Conservation (phyloP, 2,113 vertebrate genomes). For the Gracilinanus agilis region DNA sequence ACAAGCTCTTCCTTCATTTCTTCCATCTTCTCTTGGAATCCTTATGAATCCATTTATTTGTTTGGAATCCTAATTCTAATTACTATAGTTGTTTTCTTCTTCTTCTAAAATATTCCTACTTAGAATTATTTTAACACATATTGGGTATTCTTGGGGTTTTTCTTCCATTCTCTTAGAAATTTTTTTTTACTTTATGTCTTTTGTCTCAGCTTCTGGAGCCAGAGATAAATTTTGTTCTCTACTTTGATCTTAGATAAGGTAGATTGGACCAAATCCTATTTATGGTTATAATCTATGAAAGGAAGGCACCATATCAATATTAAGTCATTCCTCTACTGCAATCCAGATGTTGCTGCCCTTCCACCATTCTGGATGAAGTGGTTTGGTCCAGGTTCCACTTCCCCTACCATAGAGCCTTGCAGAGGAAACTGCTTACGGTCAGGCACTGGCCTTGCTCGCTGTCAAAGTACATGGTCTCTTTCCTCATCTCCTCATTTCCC, state of each 20-base stretch:
- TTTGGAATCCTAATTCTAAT: neutral
- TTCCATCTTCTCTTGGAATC: neutral
- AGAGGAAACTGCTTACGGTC: neutral
- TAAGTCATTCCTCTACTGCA: neutral
- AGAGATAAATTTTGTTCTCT: neutral
- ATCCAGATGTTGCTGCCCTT: neutral
- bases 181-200: neutral
- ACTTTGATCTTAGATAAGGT: neutral
- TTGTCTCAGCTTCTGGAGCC: neutral
- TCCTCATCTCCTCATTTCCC: neutral
- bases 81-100: neutral
- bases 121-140: neutral
- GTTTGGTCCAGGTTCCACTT: neutral
- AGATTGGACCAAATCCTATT: neutral
- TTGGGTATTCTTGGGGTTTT: neutral
- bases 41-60: neutral
- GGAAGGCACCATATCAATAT: neutral
- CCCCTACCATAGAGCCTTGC: neutral
- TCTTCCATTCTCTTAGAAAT: neutral
- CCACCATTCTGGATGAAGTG: neutral
- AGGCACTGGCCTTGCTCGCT: rapidly evolving
- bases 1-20: no score
- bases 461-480: neutral
- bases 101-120: neutral
- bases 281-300: neutral